Evolutionary conservation across 1,140 invertebrate species (phyloP).

Genomic region (Aphelinus certus): DNA sequence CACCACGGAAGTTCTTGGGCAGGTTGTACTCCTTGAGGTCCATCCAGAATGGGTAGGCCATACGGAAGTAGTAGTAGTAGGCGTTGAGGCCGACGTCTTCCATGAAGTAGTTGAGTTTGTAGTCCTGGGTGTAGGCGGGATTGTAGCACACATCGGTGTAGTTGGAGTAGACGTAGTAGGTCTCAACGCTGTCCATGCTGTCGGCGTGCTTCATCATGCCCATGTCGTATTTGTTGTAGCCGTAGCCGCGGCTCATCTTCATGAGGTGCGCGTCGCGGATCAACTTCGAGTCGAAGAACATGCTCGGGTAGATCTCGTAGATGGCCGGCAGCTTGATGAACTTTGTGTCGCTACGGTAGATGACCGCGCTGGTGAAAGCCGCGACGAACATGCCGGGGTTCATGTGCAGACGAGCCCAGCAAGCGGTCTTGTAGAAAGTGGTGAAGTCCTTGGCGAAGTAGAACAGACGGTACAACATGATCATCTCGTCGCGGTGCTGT

Average conservation of each 20-base stretch:
- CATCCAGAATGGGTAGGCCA: conserved; percentile 74
- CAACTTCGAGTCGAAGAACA: conserved; percentile 69
- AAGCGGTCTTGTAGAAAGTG: conserved; percentile 73
- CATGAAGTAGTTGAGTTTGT: conserved; percentile 76
- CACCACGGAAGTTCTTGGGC: conserved; percentile 68
- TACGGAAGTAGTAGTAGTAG: conserved; percentile 76
- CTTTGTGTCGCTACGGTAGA: conserved; percentile 70
- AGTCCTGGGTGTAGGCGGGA: conserved; percentile 65
- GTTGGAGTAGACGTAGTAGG: conserved; percentile 57
- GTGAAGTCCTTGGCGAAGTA: conserved; percentile 72
- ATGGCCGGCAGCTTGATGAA: conserved; percentile 71
- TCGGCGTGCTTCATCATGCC: neutral
- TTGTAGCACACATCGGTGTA: conserved; percentile 51
- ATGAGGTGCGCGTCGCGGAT: conserved; percentile 25
- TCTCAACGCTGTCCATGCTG: conserved; percentile 46
- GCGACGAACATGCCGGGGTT: conserved; percentile 74
- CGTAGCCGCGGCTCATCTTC: conserved; percentile 26
- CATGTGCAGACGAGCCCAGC: conserved; percentile 71
- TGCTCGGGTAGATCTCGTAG: conserved; percentile 74
- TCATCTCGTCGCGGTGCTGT: conserved; percentile 68
- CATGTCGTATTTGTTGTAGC: conserved; percentile 8
- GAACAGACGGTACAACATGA: conserved; percentile 69
- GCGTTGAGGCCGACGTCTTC: conserved; percentile 77
- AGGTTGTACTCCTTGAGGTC: conserved; percentile 66
- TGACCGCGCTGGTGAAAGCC: conserved; percentile 68